phyloP scores from a whole-genome alignment of 2,113 vertebrate species.

The Strix aluco region DNA sequence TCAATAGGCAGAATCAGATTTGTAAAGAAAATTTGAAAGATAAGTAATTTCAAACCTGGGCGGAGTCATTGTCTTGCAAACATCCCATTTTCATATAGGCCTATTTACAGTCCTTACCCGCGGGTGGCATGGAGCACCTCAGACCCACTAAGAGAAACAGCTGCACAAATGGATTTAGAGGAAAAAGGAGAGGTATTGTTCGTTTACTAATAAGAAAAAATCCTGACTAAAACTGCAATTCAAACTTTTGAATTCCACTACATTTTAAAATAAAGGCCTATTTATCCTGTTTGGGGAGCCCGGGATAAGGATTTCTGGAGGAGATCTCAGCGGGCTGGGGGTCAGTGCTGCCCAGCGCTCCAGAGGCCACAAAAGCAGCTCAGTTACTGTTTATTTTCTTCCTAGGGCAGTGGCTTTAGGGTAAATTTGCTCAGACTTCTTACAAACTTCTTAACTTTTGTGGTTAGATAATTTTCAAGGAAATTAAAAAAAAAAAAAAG shows the following conservation, averaged over 20 bases:
- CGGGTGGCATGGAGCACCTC: not conserved
- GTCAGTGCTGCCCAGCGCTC: not conserved
- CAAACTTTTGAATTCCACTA: not conserved
- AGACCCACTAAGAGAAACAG: not conserved
- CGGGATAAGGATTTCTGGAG: too few species aligned
- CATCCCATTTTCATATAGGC: not conserved
- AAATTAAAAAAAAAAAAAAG: not conserved
- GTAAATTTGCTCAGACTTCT: conserved; percentile 4
- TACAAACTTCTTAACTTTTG: not conserved
- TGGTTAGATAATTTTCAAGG: not conserved
- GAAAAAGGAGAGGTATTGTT: not conserved
- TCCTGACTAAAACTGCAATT: not conserved
- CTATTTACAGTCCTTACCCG: not conserved
- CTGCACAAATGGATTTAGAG: not conserved
- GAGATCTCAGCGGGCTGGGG: not conserved
- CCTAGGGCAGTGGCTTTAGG: not conserved
- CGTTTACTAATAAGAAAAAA: not conserved
- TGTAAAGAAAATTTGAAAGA: not conserved
- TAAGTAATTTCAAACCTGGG: not conserved
- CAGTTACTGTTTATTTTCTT: conserved; percentile 17
- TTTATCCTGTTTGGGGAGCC: not conserved
- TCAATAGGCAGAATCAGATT: not conserved
- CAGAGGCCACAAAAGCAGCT: not conserved
- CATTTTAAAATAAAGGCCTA: not conserved
- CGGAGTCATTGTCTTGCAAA: not conserved